phyloP scores from a whole-genome alignment of 1,140 invertebrate species.

The Drosophila sulfurigaster region DNA sequence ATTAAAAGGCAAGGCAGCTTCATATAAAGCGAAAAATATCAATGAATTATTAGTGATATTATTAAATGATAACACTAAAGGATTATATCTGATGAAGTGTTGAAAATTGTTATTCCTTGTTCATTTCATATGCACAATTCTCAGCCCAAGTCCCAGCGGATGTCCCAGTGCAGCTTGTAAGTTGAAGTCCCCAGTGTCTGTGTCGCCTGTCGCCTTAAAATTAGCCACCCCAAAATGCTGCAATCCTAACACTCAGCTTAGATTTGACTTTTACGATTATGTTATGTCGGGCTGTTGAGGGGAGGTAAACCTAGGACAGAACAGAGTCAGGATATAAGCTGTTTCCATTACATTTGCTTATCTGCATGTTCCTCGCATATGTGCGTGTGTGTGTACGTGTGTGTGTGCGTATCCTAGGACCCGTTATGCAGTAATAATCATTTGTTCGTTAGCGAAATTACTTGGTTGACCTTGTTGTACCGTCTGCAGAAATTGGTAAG shows the following conservation, averaged over 20 bases:
- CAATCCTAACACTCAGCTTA: slow-evolving; percentile 64
- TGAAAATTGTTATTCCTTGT: not conserved
- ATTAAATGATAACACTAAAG: too few relatives aligned
- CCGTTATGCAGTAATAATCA: slow-evolving; percentile 79
- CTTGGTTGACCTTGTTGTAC: slow-evolving; percentile 69
- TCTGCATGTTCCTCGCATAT: slow-evolving; percentile 68
- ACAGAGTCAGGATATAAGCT: slow-evolving; percentile 57
- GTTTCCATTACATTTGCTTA: slow-evolving; percentile 78
- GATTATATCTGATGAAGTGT: too few relatives aligned
- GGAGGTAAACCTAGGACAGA: not conserved
- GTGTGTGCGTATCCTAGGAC: slow-evolving; percentile 16
- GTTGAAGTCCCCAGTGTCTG: slow-evolving; percentile 1
- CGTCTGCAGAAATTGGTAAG: slow-evolving; percentile 64
- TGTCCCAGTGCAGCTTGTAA: slow-evolving; percentile 5
- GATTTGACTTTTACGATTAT: slow-evolving; percentile 81
- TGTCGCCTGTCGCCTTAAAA: slow-evolving; percentile 57
- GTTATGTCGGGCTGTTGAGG: slow-evolving; percentile 32
- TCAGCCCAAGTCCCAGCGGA: not conserved
- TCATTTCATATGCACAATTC: not conserved
- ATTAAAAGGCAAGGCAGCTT: too few relatives aligned
- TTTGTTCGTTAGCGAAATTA: slow-evolving; percentile 75
- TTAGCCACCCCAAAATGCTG: slow-evolving; percentile 56
- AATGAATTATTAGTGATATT: too few relatives aligned
- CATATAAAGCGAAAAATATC: too few relatives aligned
- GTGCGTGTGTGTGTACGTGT: slow-evolving; percentile 11